Percentiles rank a stretch among this genome's conserved stretches.
Evolutionary conservation across 2,113 vertebrate genomes (phyloP).

Genomic region (Mus spicilegus): DNA sequence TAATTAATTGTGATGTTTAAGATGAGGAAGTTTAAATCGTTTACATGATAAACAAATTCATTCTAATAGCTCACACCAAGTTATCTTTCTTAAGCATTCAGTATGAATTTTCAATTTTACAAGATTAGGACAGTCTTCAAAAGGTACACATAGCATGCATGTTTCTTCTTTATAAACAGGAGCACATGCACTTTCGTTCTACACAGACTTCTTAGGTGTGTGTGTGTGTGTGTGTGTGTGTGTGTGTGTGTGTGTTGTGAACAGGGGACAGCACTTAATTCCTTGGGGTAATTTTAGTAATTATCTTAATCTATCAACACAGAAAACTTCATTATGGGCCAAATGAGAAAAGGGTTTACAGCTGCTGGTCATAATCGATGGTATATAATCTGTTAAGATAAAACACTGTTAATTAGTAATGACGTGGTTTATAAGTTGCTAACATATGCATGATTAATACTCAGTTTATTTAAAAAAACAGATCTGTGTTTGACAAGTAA

Average conservation of each 20-base stretch:
- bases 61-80: background rate
- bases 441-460: constrained; percentile 61
- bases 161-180: background rate
- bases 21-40: background rate
- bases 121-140: background rate
- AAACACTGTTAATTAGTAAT: constrained; percentile 75
- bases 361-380: constrained; percentile 75
- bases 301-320: background rate
- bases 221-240: background rate
- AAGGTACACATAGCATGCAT: background rate
- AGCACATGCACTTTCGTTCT: background rate
- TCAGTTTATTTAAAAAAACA: constrained; percentile 35
- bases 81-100: background rate
- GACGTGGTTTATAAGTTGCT: constrained; percentile 61
- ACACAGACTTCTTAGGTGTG: background rate
- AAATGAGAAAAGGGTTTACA: constrained; percentile 70
- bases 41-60: background rate
- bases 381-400: constrained; percentile 75
- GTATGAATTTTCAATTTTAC: background rate
- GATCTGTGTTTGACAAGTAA: constrained; percentile 66
- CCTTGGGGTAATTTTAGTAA: background rate
- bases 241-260: background rate
- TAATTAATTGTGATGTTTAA: constrained; percentile 1
- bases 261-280: background rate
- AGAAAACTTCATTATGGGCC: constrained; percentile 34